Conservation (phyloP, 2,797 vertebrate genomes). For the Melanotaenia boesemani region DNA sequence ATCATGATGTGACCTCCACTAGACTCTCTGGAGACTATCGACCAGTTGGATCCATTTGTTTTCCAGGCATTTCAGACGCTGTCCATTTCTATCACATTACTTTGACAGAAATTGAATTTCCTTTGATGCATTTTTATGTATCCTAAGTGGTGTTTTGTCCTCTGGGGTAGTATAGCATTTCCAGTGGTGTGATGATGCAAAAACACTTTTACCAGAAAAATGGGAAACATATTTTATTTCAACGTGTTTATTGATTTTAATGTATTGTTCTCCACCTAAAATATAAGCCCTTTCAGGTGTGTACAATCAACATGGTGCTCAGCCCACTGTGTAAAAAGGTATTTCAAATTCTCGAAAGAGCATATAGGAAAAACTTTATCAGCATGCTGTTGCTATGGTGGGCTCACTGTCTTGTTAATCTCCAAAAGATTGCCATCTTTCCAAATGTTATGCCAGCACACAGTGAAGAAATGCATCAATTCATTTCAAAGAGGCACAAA, state of each 20-base stretch:
- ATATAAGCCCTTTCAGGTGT: constrained; percentile 16
- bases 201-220: constrained; percentile 70
- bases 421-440: constrained; percentile 52
- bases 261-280: constrained; percentile 30
- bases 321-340: constrained; percentile 12
- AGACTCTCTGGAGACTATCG: constrained; percentile 78
- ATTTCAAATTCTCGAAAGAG: constrained; percentile 32
- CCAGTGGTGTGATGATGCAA: constrained; percentile 67
- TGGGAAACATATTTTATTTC: constrained; percentile 67
- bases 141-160: constrained; percentile 76
- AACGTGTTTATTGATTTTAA: constrained; percentile 60
- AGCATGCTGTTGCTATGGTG: constrained; percentile 34
- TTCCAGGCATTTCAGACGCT: constrained; percentile 77
- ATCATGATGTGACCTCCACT: constrained; percentile 68
- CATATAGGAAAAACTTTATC: constrained; percentile 51
- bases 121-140: constrained; percentile 82
- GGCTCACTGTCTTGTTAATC: constrained; percentile 54
- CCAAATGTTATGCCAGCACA: constrained; percentile 38
- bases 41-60: constrained; percentile 80
- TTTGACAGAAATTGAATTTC: constrained; percentile 84
- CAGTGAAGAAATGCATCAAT: constrained; percentile 39
- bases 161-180: constrained; percentile 78
- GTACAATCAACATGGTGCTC: not conserved
- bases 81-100: constrained; percentile 85
- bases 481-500: constrained; percentile 40